Percentiles rank a stretch among this genome's conserved stretches.
phyloP scores from a whole-genome alignment of 2,797 vertebrate genomes.

The Epinephelus coioides region DNA sequence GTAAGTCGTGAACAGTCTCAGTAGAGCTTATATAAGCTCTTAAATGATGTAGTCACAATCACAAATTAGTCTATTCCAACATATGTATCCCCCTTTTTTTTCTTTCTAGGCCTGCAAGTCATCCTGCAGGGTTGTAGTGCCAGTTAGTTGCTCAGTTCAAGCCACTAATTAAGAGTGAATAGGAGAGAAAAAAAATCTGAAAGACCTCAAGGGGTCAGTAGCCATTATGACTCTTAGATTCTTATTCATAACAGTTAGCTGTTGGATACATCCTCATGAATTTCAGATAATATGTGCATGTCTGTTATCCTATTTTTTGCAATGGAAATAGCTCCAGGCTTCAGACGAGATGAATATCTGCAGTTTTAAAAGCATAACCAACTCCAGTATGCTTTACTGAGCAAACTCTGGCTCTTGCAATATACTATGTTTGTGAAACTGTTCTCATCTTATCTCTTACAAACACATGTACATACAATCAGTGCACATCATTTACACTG shows the following conservation, averaged over 20 bases:
- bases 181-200: neutral
- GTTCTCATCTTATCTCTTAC: neutral
- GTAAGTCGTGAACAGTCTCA: neutral
- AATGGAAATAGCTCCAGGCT: neutral
- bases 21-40: neutral
- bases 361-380: neutral
- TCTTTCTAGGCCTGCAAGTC: neutral
- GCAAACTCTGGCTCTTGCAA: constrained; percentile 11
- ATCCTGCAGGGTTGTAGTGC: no score
- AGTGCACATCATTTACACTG: neutral
- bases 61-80: neutral
- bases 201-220: neutral
- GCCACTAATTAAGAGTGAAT: no score
- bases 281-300: constrained; percentile 1
- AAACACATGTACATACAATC: neutral
- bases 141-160: no score
- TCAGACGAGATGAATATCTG: neutral
- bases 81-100: neutral
- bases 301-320: neutral
- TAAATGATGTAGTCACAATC: neutral
- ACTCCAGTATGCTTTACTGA: neutral
- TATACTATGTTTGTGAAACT: neutral
- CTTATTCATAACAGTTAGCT: neutral
- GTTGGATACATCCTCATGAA: constrained; percentile 4
- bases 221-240: neutral